Conservation (phyloP, 37 sponge, comb jelly and placozoan genomes). For the Cliona cf. orientalis region DNA sequence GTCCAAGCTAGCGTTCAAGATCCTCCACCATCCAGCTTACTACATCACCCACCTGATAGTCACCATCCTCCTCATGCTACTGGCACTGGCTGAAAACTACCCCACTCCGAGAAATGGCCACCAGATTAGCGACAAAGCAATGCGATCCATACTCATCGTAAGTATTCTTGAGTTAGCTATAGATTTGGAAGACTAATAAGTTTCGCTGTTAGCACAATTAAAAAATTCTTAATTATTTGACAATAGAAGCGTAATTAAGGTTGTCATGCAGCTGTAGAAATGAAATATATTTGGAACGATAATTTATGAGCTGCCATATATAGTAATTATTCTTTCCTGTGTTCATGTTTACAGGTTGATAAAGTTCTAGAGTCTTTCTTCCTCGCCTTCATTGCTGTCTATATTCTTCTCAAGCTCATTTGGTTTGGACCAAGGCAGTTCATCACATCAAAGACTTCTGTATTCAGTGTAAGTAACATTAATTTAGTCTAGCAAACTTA, state of each 20-base stretch:
- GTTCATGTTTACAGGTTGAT: constrained; percentile 26
- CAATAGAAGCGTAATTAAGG: too few relatives aligned
- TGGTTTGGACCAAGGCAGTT: constrained; percentile 66
- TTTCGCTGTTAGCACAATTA: too few relatives aligned
- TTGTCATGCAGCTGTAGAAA: too few relatives aligned
- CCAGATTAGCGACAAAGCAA: too few relatives aligned
- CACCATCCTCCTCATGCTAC: constrained; percentile 56
- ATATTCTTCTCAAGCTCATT: constrained; percentile 38
- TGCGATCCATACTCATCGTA: too few relatives aligned
- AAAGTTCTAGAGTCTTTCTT: constrained; percentile 42
- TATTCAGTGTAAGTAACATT: constrained; percentile 48
- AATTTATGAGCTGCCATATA: neutral
- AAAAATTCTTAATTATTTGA: too few relatives aligned
- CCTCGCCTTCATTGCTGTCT: constrained; percentile 36
- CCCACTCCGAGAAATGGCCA: too few relatives aligned
- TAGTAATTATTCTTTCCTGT: neutral
- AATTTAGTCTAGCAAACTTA: neutral
- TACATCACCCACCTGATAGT: constrained; percentile 40
- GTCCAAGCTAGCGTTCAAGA: constrained; percentile 67
- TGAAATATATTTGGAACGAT: too few relatives aligned
- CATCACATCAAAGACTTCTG: constrained; percentile 31
- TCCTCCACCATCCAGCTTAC: constrained; percentile 75
- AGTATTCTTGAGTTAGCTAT: too few relatives aligned
- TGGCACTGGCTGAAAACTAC: constrained; percentile 70
- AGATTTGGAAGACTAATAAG: too few relatives aligned